Percentiles rank a stretch among this genome's conserved stretches.
Conservation (phyloP, 2,888 invertebrate species). For the Lasioglossum leucozonium region DNA sequence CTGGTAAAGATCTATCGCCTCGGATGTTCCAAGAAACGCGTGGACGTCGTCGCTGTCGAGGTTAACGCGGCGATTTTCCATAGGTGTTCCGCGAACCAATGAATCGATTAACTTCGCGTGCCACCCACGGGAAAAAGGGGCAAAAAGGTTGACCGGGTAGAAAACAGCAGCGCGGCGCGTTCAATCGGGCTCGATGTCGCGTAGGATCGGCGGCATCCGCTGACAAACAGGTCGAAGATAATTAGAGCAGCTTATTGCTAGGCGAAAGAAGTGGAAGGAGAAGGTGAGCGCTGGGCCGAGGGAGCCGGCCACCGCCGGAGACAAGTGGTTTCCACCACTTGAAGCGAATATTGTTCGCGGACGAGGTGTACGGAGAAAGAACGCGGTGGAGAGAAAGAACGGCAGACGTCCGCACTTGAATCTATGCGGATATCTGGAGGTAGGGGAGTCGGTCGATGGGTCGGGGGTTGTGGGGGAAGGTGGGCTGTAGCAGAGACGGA, state of each 20-base stretch:
- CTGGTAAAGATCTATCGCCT: not conserved
- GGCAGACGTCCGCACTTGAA: constrained; percentile 69
- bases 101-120: constrained; percentile 7
- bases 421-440: constrained; percentile 70
- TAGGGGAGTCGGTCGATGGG: constrained; percentile 14
- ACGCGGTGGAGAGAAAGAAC: constrained; percentile 65
- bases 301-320: constrained; percentile 38
- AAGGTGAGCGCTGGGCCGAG: constrained; percentile 45
- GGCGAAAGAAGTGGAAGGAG: constrained; percentile 53
- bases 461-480: not conserved
- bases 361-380: constrained; percentile 63
- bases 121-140: constrained; percentile 11
- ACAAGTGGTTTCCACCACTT: constrained; percentile 56
- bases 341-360: constrained; percentile 70
- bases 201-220: constrained; percentile 52
- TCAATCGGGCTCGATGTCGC: constrained; percentile 58
- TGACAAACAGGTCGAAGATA: constrained; percentile 67
- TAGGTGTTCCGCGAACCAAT: not conserved
- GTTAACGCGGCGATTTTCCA: not conserved
- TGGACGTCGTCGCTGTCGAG: not conserved
- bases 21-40: not conserved
- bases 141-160: not conserved
- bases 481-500: constrained; percentile 32
- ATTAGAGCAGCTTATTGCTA: constrained; percentile 66
- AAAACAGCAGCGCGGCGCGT: constrained; percentile 33